These are phyloP conservation scores for Leucophenga montana DNA, from an alignment of 2,888 invertebrate species.

Conservation along the genomic window DNA sequence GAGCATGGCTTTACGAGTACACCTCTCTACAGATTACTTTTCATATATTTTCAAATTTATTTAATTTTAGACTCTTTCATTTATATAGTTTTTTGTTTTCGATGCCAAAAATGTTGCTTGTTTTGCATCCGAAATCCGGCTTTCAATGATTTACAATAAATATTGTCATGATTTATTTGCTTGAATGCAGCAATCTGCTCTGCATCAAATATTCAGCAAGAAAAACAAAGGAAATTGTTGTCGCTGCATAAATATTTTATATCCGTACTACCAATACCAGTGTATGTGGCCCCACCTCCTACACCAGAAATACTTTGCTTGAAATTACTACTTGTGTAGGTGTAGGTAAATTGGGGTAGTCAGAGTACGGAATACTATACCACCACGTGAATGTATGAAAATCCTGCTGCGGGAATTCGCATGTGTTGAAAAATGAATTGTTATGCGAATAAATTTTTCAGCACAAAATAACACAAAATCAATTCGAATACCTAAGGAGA, in stretches of 20 bases:
- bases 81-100: too few species aligned
- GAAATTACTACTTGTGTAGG: too few species aligned
- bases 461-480: not conserved
- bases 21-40: too few species aligned
- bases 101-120: too few species aligned
- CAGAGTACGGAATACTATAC: not conserved
- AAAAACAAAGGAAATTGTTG: not conserved
- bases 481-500: not conserved
- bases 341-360: too few species aligned
- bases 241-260: not conserved
- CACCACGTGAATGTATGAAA: slow-evolving; percentile 25
- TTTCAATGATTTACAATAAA: not conserved
- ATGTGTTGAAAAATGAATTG: slow-evolving; percentile 32
- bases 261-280: not conserved
- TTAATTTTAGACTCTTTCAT: not conserved
- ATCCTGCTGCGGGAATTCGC: slow-evolving; percentile 35
- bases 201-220: slow-evolving; percentile 7
- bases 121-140: too few species aligned
- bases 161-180: slow-evolving; percentile 1
- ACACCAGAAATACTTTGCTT: too few species aligned
- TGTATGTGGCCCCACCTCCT: not conserved
- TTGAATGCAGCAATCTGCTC: not conserved
- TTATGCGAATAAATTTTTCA: not conserved
- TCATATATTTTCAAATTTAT: not conserved
- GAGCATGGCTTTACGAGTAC: too few species aligned